phyloP scores from a whole-genome alignment of 1,140 invertebrate species.

The Drosophila arawakana region DNA sequence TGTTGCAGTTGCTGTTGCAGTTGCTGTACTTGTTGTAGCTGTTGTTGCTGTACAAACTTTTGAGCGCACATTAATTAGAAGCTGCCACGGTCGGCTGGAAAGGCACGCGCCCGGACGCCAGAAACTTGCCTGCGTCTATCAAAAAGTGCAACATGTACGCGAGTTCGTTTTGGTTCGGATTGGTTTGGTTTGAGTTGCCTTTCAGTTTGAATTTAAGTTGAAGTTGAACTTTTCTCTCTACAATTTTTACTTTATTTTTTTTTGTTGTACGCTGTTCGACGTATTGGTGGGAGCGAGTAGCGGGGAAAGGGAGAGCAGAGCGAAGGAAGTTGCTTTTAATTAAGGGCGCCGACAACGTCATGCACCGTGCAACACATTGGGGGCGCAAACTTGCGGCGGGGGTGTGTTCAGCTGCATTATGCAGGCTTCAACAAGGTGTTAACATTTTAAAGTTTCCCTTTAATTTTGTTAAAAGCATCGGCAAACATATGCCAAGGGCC shows the following conservation, averaged over 20 bases:
- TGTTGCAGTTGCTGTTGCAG: constrained; percentile 20
- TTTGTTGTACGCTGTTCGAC: constrained; percentile 10
- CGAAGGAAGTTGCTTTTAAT: constrained; percentile 60
- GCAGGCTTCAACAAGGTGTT: constrained; percentile 55
- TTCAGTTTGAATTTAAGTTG: constrained; percentile 55
- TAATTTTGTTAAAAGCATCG: constrained; percentile 61
- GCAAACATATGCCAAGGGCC: constrained; percentile 39
- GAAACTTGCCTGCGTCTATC: constrained; percentile 54
- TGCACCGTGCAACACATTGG: constrained; percentile 32
- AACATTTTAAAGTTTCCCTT: constrained; percentile 68
- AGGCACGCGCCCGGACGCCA: constrained; percentile 47
- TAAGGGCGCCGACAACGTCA: constrained; percentile 62
- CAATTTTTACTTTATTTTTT: constrained; percentile 15
- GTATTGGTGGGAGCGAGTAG: constrained; percentile 21
- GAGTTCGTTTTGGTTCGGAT: background rate
- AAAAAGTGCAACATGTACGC: constrained; percentile 65
- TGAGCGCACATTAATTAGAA: constrained; percentile 77
- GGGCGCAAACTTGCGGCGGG: background rate
- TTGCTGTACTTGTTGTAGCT: constrained; percentile 3
- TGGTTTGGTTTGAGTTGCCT: constrained; percentile 53
- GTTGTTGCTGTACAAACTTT: constrained; percentile 49
- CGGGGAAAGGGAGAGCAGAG: constrained; percentile 6
- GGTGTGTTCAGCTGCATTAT: constrained; percentile 35
- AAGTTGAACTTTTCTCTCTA: constrained; percentile 43
- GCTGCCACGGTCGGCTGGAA: constrained; percentile 74